These are phyloP conservation scores for Trissonchulus latispiculum DNA, from an alignment of 2,888 invertebrate genomes.

Conservation along the genomic window DNA sequence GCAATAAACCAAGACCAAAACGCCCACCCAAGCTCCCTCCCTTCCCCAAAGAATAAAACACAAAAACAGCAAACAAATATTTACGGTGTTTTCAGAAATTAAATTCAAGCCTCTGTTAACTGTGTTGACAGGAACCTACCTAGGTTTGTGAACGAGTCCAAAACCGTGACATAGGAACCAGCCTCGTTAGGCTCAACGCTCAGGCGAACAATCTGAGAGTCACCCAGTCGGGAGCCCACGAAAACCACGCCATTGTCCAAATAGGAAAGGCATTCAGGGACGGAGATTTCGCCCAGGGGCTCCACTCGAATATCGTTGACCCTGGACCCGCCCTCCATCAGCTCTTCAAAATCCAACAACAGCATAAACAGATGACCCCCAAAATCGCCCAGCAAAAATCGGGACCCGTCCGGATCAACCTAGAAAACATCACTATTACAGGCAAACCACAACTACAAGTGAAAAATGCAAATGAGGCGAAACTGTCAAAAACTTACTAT, in stretches of 20 bases:
- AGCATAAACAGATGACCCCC: constrained; percentile 90
- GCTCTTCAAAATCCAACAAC: constrained; percentile 71
- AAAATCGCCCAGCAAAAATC: constrained; percentile 86
- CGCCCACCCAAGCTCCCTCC: too few relatives aligned
- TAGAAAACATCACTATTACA: too few relatives aligned
- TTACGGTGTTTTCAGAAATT: too few relatives aligned
- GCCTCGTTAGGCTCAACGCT: constrained; percentile 28
- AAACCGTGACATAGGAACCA: constrained; percentile 77
- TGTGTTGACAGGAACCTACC: too few relatives aligned
- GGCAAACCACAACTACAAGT: too few relatives aligned
- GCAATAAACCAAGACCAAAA: too few relatives aligned
- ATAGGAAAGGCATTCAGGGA: constrained; percentile 94
- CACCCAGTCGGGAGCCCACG: constrained; percentile 85
- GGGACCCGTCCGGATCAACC: constrained; percentile 71
- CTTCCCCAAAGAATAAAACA: too few relatives aligned
- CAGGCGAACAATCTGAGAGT: constrained; percentile 72
- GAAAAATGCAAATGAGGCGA: too few relatives aligned
- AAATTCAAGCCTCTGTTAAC: too few relatives aligned
- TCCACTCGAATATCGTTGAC: constrained; percentile 29
- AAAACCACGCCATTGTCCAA: constrained; percentile 93
- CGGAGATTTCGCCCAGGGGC: constrained; percentile 50
- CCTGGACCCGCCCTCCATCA: constrained; percentile 49
- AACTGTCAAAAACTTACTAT: too few relatives aligned
- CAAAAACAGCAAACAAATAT: too few relatives aligned
- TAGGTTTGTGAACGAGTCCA: constrained; percentile 93